These are phyloP conservation scores for Natator depressus DNA, from an alignment of 2,113 vertebrate genomes.

Conservation along the genomic window DNA sequence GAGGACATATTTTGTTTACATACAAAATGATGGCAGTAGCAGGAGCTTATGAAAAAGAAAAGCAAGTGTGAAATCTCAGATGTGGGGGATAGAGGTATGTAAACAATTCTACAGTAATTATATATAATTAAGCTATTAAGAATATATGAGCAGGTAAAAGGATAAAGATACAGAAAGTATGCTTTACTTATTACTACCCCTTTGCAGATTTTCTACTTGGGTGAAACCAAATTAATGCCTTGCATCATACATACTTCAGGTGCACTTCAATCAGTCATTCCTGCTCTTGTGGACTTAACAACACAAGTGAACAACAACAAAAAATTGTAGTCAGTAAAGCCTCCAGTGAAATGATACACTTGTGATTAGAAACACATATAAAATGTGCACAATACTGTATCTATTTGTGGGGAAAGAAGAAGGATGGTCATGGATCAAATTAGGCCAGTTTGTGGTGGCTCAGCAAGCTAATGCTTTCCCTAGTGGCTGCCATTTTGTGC, in stretches of 20 bases:
- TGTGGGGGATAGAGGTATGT: neutral
- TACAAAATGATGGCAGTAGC: neutral
- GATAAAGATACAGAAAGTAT: slow-evolving; percentile 4
- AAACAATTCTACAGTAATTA: neutral
- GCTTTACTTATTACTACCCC: slow-evolving; percentile 43
- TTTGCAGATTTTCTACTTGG: slow-evolving; percentile 59
- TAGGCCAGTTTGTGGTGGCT: neutral
- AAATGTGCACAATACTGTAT: slow-evolving; percentile 19
- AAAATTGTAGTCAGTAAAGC: slow-evolving; percentile 27
- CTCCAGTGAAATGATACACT: neutral
- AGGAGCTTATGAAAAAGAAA: neutral
- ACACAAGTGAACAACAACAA: slow-evolving; percentile 19
- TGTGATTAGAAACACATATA: slow-evolving; percentile 29
- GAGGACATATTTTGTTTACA: neutral
- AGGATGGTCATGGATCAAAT: neutral
- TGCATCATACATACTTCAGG: neutral
- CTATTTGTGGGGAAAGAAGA: neutral
- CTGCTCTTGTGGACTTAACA: slow-evolving; percentile 28
- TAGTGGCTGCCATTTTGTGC: neutral
- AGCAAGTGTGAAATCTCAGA: neutral
- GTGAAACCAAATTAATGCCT: slow-evolving; percentile 50
- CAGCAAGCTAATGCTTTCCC: neutral
- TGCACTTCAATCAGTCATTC: slow-evolving; percentile 35
- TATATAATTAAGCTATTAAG: slow-evolving; percentile 18
- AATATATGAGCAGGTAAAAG: slow-evolving; percentile 15